Conservation (phyloP, 2,888 invertebrate genomes). For the Nymphalis polychloros region DNA sequence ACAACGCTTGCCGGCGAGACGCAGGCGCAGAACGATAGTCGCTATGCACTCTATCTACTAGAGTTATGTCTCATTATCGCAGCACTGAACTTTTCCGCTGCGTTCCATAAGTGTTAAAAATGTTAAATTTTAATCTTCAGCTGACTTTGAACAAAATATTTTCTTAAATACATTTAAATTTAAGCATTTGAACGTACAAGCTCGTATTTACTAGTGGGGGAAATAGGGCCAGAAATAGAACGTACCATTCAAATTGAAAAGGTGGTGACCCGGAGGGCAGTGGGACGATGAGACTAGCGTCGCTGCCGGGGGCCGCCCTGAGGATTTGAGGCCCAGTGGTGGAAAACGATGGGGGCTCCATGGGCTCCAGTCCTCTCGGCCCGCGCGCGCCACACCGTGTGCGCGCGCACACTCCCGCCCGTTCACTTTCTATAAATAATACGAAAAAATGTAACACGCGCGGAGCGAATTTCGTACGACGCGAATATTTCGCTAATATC, state of each 20-base stretch:
- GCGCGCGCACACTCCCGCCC: constrained; percentile 63
- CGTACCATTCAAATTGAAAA: constrained; percentile 70
- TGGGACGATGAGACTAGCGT: constrained; percentile 57
- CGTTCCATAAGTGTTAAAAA: constrained; percentile 10
- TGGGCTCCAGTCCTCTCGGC: constrained; percentile 71
- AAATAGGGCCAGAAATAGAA: constrained; percentile 46
- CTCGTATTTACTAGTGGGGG: constrained; percentile 32
- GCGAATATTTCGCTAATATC: constrained; percentile 74
- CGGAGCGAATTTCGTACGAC: constrained; percentile 63
- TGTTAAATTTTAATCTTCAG: constrained; percentile 8
- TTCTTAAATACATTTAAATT: constrained; percentile 23
- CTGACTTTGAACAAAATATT: constrained; percentile 15
- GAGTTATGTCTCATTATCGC: constrained; percentile 32
- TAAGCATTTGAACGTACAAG: constrained; percentile 22
- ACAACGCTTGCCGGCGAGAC: constrained; percentile 64
- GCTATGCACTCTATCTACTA: constrained; percentile 41
- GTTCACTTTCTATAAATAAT: constrained; percentile 80
- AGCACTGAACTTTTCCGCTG: constrained; percentile 5
- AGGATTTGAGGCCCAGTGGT: constrained; percentile 55
- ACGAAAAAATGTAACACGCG: constrained; percentile 75
- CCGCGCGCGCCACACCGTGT: constrained; percentile 75
- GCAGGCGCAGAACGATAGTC: constrained; percentile 37
- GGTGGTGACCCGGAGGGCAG: constrained; percentile 68
- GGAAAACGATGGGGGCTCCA: constrained; percentile 73
- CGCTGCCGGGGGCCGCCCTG: constrained; percentile 65